Conservation (phyloP, 2,113 vertebrate species). For the Atrichornis clamosus region DNA sequence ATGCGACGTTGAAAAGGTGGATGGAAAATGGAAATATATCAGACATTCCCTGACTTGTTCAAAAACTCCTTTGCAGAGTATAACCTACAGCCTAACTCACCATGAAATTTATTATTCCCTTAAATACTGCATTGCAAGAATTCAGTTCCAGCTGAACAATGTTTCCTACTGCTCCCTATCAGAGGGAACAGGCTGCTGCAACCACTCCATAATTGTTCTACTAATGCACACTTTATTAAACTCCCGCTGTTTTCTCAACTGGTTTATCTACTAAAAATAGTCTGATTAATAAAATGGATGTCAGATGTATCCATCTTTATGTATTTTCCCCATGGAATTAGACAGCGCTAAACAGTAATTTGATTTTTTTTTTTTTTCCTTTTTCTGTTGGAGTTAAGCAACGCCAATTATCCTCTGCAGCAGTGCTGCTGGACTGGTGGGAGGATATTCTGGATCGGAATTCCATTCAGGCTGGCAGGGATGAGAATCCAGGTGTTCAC, state of each 20-base stretch:
- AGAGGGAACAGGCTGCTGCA: constrained; percentile 10
- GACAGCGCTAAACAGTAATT: neutral
- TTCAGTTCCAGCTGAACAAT: neutral
- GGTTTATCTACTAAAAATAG: constrained; percentile 50
- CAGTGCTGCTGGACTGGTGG: neutral
- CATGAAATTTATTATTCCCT: constrained; percentile 18
- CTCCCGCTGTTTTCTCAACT: constrained; percentile 40
- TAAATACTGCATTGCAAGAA: neutral
- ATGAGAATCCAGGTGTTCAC: neutral
- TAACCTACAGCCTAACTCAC: neutral
- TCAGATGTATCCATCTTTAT: neutral
- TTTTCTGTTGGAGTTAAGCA: neutral
- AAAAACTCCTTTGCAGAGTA: neutral
- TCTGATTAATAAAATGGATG: constrained; percentile 35
- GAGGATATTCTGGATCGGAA: neutral
- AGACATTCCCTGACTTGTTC: neutral
- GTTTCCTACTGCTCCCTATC: neutral
- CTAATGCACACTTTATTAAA: constrained; percentile 52
- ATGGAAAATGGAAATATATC: neutral
- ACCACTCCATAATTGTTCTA: constrained; percentile 5
- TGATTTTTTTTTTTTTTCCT: neutral
- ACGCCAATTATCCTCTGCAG: neutral
- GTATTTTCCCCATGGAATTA: neutral
- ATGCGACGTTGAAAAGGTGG: neutral
- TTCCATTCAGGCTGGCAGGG: neutral